phyloP scores from a whole-genome alignment of 2,888 invertebrate genomes.

The Noctua comes region DNA sequence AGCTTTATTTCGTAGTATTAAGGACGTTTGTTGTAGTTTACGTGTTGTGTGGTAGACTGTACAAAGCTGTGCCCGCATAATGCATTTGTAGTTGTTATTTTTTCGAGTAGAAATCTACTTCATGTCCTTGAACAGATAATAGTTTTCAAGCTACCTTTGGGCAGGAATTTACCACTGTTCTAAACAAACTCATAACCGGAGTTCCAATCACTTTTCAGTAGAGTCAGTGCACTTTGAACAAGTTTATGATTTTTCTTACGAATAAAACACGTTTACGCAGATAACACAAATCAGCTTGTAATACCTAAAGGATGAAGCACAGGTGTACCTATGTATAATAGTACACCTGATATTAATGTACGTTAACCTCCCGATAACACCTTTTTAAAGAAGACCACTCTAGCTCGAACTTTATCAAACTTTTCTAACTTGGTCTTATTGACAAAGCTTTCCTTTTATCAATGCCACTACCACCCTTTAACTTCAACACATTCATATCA shows the following conservation, averaged over 20 bases:
- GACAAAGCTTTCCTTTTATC: too few species aligned
- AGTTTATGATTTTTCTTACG: background rate
- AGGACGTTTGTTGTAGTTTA: background rate
- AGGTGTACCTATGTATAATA: background rate
- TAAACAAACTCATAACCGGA: background rate
- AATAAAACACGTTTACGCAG: background rate
- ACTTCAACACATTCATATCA: background rate
- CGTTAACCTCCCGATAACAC: background rate
- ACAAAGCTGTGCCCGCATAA: slow-evolving; percentile 35
- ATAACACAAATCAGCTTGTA: background rate
- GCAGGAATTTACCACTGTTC: background rate
- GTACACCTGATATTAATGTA: background rate
- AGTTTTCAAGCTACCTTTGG: background rate
- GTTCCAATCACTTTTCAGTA: too few species aligned
- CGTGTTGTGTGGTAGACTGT: background rate
- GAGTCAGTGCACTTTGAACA: background rate
- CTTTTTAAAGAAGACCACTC: background rate
- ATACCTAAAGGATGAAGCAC: background rate
- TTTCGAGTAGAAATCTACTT: slow-evolving; percentile 32
- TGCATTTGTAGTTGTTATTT: slow-evolving; percentile 33
- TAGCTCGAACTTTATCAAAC: background rate
- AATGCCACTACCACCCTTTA: background rate
- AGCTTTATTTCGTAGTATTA: slow-evolving; percentile 24
- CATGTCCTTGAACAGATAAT: slow-evolving; percentile 30
- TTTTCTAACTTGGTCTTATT: background rate